A percentile compares a stretch with the other conserved stretches of the same genome.
These are phyloP conservation scores for Drosophila lutescens DNA, from an alignment of 2,888 invertebrate genomes.

Conservation along the genomic window DNA sequence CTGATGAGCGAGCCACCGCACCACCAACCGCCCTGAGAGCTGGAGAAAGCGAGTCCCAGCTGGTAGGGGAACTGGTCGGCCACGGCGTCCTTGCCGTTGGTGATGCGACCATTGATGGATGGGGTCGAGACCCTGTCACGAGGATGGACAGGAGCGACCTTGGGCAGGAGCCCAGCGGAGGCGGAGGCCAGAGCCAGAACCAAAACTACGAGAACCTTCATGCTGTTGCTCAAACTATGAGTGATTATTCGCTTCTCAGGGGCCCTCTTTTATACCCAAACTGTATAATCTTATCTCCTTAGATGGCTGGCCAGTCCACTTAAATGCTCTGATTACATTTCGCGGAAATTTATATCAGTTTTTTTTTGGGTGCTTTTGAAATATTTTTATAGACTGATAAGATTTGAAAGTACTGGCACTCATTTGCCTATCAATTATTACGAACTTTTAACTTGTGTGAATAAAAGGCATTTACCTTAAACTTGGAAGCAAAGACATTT, in stretches of 20 bases:
- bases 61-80: slow-evolving; percentile 71
- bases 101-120: slow-evolving; percentile 62
- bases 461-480: not conserved
- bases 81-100: slow-evolving; percentile 52
- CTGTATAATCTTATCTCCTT: slow-evolving; percentile 7
- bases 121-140: slow-evolving; percentile 11
- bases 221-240: slow-evolving; percentile 9
- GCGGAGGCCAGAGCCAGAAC: slow-evolving; percentile 18
- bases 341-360: not conserved
- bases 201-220: slow-evolving; percentile 25
- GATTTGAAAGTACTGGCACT: not conserved
- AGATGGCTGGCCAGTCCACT: slow-evolving; percentile 1
- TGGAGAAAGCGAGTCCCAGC: slow-evolving; percentile 61
- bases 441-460: not conserved
- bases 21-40: slow-evolving; percentile 48
- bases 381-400: not conserved
- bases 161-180: slow-evolving; percentile 23
- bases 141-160: slow-evolving; percentile 9
- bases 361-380: not conserved
- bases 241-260: not conserved
- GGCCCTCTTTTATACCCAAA: slow-evolving; percentile 4
- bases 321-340: slow-evolving; percentile 8
- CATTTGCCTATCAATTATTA: not conserved
- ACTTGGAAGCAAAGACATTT: no score
- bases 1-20: slow-evolving; percentile 74